Percentiles rank a stretch among this genome's conserved stretches.
These are phyloP conservation scores for Cataglyphis altisquamis DNA, from an alignment of 2,888 invertebrate genomes.

Conservation along the genomic window DNA sequence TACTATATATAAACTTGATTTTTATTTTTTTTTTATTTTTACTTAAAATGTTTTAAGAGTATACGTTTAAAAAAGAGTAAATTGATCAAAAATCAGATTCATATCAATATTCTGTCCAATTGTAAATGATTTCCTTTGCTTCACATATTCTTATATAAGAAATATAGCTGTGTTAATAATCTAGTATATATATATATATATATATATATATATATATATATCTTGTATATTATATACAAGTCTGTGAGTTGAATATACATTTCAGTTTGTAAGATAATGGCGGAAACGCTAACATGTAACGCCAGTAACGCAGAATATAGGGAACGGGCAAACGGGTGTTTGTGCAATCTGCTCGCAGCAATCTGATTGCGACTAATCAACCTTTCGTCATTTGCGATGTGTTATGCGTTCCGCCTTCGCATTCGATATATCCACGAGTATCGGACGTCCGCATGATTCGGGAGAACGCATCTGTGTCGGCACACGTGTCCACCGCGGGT, in stretches of 20 bases:
- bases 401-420: constrained; percentile 23
- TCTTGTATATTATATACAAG: no score
- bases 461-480: constrained; percentile 47
- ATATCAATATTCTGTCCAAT: no score
- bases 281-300: background rate
- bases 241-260: background rate
- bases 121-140: no score
- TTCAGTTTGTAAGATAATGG: background rate
- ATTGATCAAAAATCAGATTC: no score
- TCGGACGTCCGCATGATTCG: constrained; percentile 24
- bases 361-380: constrained; percentile 26
- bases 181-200: no score
- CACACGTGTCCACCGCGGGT: constrained; percentile 56
- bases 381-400: constrained; percentile 44
- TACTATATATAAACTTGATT: no score
- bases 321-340: background rate
- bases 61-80: no score
- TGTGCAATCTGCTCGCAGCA: background rate
- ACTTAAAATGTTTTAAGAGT: no score
- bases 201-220: no score
- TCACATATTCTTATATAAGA: no score
- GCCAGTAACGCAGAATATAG: background rate
- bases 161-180: no score
- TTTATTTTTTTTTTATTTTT: no score
- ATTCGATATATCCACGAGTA: constrained; percentile 17